Evolutionary conservation across 2,888 invertebrate genomes (phyloP), one percentile per base, ranked within the genome.

Genomic region (Anoplius nigerrimus): DNA sequence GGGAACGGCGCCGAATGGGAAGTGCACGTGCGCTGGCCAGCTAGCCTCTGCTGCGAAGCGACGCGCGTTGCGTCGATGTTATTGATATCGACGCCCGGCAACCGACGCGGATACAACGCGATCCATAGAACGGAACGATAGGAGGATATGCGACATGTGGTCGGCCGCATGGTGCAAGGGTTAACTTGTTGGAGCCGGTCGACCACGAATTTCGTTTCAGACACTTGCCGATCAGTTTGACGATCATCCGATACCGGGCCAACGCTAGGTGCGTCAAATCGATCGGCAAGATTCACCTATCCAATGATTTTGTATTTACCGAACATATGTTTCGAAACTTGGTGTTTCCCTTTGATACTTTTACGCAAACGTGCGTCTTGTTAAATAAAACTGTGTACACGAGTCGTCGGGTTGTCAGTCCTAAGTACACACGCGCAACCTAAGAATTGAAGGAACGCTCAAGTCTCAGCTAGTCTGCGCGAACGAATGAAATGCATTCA

Each of bases 61-160:
- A 70, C 71, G 69, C 34, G 57, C 55, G 54, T 42, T 21, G 59
- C 55, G 54, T 24, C 69, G 69, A 76, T 71, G 68, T 75, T 75
- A 75, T 67, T 70, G 69, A 74, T 67, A 74, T 71, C 69, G 69
- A 78, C 71, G 64, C 74, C 60, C 62, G 67, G 62, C 71, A 66
- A 71, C 71, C 61, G 58, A 68, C 67, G 65, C 65, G 65, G 61
- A 60, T 69, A 69, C 59, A 70, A 71, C 65, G 64, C 55, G 52
- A 63, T 62, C 56, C 58, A 60, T 34, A 34, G 58, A 45, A 46
- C 24, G 43, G 16, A 51, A 66, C 75, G 67, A 72, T 80, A 73
- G 74, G 70, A 72, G 60, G 71, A 72, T 69, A 53, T 67, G 62
- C 68, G 73, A 75, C 79, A 80, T 76, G 79, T 78, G 78, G 70